phyloP scores from a whole-genome alignment of 2,888 invertebrate species.

The Keiferia lycopersicella region DNA sequence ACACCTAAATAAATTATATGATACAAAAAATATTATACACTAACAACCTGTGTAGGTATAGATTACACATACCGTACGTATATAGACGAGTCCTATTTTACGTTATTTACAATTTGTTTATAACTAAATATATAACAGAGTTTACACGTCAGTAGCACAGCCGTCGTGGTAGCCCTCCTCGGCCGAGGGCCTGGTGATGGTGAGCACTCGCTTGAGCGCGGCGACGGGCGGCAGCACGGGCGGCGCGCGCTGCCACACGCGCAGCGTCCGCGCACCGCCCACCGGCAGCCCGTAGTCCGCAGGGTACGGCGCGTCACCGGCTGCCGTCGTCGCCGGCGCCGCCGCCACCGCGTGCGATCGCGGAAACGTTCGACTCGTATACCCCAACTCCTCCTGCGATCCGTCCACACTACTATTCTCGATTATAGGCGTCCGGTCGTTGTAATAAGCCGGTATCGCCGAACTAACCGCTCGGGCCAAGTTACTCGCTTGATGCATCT shows the following conservation, averaged over 20 bases:
- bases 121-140: conserved; percentile 54
- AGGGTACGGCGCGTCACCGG: conserved; percentile 82
- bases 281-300: conserved; percentile 90
- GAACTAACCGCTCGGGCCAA: conserved; percentile 82
- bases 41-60: conserved; percentile 65
- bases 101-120: conserved; percentile 58
- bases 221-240: conserved; percentile 93
- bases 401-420: conserved; percentile 81
- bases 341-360: conserved; percentile 68
- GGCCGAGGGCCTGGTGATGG: conserved; percentile 91
- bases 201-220: conserved; percentile 91
- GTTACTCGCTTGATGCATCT: conserved; percentile 74
- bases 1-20: conserved; percentile 79
- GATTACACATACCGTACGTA: conserved; percentile 64
- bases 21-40: conserved; percentile 77
- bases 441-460: conserved; percentile 83
- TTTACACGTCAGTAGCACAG: conserved; percentile 94
- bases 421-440: conserved; percentile 89
- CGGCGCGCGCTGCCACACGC: conserved; percentile 93
- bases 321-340: conserved; percentile 64
- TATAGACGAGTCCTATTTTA: conserved; percentile 56
- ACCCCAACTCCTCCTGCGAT: conserved; percentile 83
- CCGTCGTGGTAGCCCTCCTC: conserved; percentile 97
- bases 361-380: conserved; percentile 83
- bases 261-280: conserved; percentile 85